Percentiles rank a stretch among this genome's conserved stretches.
Evolutionary conservation across 2,888 invertebrate species (phyloP).

Genomic region (Rhodophaea formosa): DNA sequence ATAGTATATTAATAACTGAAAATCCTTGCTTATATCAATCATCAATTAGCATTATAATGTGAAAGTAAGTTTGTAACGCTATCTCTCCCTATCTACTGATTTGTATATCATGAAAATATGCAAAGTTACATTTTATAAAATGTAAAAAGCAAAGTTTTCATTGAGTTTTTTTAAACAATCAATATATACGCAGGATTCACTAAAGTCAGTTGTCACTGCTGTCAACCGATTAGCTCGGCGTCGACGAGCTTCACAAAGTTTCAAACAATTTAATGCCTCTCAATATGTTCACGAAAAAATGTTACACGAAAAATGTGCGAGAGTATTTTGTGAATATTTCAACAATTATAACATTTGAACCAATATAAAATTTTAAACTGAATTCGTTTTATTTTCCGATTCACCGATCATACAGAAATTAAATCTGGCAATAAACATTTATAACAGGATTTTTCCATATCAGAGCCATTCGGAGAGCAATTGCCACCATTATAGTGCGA

Average conservation of each 20-base stretch:
- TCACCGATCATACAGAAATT: neutral
- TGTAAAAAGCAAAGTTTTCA: too few species aligned
- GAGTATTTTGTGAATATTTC: neutral
- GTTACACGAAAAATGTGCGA: constrained; percentile 5
- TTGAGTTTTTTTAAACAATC: too few species aligned
- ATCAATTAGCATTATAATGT: too few species aligned
- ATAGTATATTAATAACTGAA: too few species aligned
- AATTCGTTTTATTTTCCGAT: neutral
- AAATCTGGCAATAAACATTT: neutral
- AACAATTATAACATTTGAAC: neutral
- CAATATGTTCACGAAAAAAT: neutral
- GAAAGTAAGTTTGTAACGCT: too few species aligned
- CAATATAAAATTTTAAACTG: constrained; percentile 35
- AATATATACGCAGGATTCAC: neutral
- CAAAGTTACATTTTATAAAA: too few species aligned
- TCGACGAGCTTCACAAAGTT: constrained; percentile 44
- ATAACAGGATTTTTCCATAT: constrained; percentile 1
- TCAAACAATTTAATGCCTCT: constrained; percentile 37
- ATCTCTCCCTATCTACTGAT: too few species aligned
- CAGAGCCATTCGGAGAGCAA: neutral
- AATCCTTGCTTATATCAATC: too few species aligned
- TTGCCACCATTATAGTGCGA: neutral
- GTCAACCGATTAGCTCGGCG: constrained; percentile 43
- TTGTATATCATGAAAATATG: too few species aligned
- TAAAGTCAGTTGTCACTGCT: constrained; percentile 27